Conservation (phyloP, 2,888 invertebrate genomes). For the Neoascia interrupta region DNA sequence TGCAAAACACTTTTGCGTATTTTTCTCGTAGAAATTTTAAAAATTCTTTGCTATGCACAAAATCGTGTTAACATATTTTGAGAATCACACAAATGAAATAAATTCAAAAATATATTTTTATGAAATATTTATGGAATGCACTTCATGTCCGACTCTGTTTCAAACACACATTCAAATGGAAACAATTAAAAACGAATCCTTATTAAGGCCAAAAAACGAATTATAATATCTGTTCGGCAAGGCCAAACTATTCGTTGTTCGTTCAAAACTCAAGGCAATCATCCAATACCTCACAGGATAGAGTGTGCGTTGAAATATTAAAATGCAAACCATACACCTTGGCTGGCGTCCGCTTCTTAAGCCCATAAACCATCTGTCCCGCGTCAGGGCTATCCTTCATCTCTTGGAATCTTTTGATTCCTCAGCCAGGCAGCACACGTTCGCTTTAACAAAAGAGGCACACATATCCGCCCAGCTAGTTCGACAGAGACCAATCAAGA, state of each 20-base stretch:
- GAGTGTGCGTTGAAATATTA: slow-evolving; percentile 43
- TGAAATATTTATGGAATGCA: too few relatives aligned
- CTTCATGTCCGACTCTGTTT: too few relatives aligned
- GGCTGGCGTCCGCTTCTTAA: slow-evolving; percentile 61
- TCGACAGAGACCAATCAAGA: slow-evolving; percentile 43
- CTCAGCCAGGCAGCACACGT: slow-evolving; percentile 40
- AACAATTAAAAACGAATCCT: too few relatives aligned
- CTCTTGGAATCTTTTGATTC: slow-evolving; percentile 47
- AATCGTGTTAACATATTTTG: too few relatives aligned
- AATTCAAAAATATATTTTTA: too few relatives aligned
- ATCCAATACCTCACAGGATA: slow-evolving; percentile 13
- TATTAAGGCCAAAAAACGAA: too few relatives aligned
- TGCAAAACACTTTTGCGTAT: too few relatives aligned
- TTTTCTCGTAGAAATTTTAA: too few relatives aligned
- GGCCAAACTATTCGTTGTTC: slow-evolving; percentile 45
- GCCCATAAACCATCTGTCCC: slow-evolving; percentile 55
- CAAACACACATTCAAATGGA: too few relatives aligned
- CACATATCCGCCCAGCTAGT: slow-evolving; percentile 33
- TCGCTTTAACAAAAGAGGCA: slow-evolving; percentile 35
- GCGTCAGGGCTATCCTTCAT: slow-evolving; percentile 51
- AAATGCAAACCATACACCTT: slow-evolving; percentile 53
- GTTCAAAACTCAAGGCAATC: slow-evolving; percentile 5
- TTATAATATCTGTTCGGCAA: slow-evolving; percentile 21
- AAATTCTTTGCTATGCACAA: too few relatives aligned
- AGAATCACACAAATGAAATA: too few relatives aligned